These are phyloP conservation scores for Nebria brevicollis DNA, from an alignment of 2,888 invertebrate genomes.

Conservation along the genomic window DNA sequence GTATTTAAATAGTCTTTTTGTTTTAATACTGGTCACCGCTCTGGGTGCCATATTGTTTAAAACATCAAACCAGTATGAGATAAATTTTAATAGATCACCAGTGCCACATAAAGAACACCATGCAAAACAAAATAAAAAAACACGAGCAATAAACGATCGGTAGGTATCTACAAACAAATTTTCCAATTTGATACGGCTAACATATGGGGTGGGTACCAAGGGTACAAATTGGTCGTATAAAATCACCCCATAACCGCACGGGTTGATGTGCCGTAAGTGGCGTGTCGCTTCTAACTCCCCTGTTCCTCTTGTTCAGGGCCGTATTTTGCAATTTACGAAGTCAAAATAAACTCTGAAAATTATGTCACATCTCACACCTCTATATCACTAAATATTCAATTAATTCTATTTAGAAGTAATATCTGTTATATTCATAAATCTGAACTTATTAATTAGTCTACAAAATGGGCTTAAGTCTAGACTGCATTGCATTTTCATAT, in stretches of 20 bases:
- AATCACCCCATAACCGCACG: constrained; percentile 59
- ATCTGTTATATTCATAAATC: too few relatives aligned
- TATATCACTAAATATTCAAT: too few relatives aligned
- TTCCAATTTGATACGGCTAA: background rate
- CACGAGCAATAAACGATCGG: background rate
- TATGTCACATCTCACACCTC: too few relatives aligned
- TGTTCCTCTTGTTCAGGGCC: background rate
- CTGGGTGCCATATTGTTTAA: background rate
- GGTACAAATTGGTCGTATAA: constrained; percentile 59
- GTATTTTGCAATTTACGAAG: background rate
- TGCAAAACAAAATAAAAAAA: background rate
- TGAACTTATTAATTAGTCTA: too few relatives aligned
- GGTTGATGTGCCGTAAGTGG: constrained; percentile 51
- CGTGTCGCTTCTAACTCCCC: constrained; percentile 33
- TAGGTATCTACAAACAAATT: background rate
- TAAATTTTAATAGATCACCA: too few relatives aligned
- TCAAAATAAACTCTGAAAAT: background rate
- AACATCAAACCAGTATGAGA: too few relatives aligned
- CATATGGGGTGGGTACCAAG: constrained; percentile 49
- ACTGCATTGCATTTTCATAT: too few relatives aligned
- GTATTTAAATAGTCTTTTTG: too few relatives aligned
- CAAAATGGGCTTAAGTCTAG: too few relatives aligned
- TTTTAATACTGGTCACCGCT: too few relatives aligned
- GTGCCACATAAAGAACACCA: too few relatives aligned
- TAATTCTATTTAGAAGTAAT: too few relatives aligned